Evolutionary conservation across 2,888 invertebrate genomes (phyloP).

Genomic region (Clanis bilineata): DNA sequence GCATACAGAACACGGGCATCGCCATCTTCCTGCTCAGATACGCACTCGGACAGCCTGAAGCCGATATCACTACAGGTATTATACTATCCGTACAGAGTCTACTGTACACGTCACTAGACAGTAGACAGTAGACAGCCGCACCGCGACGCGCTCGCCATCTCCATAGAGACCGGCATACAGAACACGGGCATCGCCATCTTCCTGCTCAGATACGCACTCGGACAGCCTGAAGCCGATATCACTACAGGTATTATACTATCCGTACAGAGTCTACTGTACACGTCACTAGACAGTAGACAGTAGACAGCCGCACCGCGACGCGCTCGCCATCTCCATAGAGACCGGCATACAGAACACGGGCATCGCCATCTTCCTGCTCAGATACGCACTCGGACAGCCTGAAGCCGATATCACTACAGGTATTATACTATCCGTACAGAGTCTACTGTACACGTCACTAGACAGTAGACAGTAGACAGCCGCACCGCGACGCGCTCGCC

Average conservation of each 20-base stretch:
- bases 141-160: slow-evolving; percentile 91
- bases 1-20: slow-evolving; percentile 96
- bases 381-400: slow-evolving; percentile 91
- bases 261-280: too few relatives aligned
- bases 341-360: slow-evolving; percentile 97
- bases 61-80: slow-evolving; percentile 92
- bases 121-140: slow-evolving; percentile 85
- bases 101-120: too few relatives aligned
- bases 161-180: slow-evolving; percentile 96
- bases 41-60: slow-evolving; percentile 91
- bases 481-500: slow-evolving; percentile 87
- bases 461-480: too few relatives aligned
- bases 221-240: slow-evolving; percentile 93
- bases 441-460: too few relatives aligned
- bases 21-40: slow-evolving; percentile 93
- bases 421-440: too few relatives aligned
- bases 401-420: slow-evolving; percentile 94
- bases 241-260: slow-evolving; percentile 89
- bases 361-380: slow-evolving; percentile 92
- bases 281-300: too few relatives aligned
- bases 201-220: slow-evolving; percentile 89
- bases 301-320: slow-evolving; percentile 85
- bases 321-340: slow-evolving; percentile 95
- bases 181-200: slow-evolving; percentile 97
- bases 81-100: too few relatives aligned